Conservation (phyloP, 2,888 invertebrate species). For the Bruchidius siliquastri region DNA sequence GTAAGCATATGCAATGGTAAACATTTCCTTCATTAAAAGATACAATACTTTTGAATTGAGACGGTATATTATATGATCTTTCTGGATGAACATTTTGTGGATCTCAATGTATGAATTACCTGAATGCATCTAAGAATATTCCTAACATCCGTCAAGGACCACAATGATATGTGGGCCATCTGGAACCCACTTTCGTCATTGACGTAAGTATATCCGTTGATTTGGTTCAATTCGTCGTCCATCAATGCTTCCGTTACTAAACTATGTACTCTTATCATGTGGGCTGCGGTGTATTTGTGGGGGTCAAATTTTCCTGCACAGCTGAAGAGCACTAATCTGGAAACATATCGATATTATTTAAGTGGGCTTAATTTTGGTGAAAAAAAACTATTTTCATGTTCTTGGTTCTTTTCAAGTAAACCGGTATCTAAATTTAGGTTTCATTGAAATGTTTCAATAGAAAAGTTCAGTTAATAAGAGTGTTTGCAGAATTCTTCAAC, state of each 20-base stretch:
- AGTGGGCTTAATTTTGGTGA: no score
- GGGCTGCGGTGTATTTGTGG: constrained; percentile 61
- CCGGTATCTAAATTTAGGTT: no score
- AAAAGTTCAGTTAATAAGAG: no score
- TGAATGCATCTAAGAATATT: constrained; percentile 75
- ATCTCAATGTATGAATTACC: constrained; percentile 43
- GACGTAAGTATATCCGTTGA: constrained; percentile 78
- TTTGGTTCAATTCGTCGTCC: constrained; percentile 80
- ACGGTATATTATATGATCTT: no score
- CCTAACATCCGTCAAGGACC: constrained; percentile 75
- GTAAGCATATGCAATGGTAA: no score
- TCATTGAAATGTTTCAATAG: no score
- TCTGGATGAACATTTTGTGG: no score
- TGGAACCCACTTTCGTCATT: constrained; percentile 79
- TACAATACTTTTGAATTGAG: no score
- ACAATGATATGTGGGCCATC: constrained; percentile 77
- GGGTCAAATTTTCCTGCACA: constrained; percentile 62
- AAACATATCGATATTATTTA: neutral
- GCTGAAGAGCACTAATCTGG: constrained; percentile 55
- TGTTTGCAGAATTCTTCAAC: no score
- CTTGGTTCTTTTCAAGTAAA: no score
- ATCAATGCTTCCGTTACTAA: constrained; percentile 78
- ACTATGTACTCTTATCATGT: constrained; percentile 82
- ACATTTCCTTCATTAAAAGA: no score
- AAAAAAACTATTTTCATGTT: no score